phyloP scores from a whole-genome alignment of 2,888 invertebrate genomes.

The Drosophila birchii region DNA sequence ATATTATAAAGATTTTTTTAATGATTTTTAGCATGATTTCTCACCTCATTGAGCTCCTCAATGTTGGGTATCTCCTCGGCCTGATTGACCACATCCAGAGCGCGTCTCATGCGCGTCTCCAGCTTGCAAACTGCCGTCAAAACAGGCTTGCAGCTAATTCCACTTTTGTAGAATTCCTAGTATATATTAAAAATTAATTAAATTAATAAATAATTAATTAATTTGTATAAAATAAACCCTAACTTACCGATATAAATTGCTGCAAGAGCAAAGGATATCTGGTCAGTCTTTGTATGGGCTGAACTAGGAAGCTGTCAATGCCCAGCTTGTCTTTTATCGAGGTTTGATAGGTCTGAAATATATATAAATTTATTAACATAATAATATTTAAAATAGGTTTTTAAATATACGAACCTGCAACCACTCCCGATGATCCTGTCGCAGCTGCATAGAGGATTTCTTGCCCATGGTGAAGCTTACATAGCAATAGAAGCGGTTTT shows the following conservation, averaged over 20 bases:
- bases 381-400: fast-evolving
- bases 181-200: background rate
- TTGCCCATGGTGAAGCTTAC: constrained; percentile 84
- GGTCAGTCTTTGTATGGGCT: constrained; percentile 85
- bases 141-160: constrained; percentile 83
- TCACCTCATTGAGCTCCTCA: constrained; percentile 82
- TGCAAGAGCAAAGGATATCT: constrained; percentile 84
- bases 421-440: constrained; percentile 82
- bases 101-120: constrained; percentile 83
- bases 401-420: constrained; percentile 75
- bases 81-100: constrained; percentile 83
- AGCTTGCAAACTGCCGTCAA: constrained; percentile 83
- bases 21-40: background rate
- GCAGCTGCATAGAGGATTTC: constrained; percentile 82
- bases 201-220: background rate
- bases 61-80: constrained; percentile 83
- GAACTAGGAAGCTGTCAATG: constrained; percentile 84
- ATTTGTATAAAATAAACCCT: background rate
- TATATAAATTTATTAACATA: background rate
- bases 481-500: constrained; percentile 83
- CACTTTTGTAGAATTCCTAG: constrained; percentile 83
- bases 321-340: constrained; percentile 84
- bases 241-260: constrained; percentile 83
- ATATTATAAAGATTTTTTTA: background rate
- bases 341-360: constrained; percentile 76